Evolutionary conservation across 2,113 vertebrate species (phyloP).

Genomic region (Oophaga pumilio): DNA sequence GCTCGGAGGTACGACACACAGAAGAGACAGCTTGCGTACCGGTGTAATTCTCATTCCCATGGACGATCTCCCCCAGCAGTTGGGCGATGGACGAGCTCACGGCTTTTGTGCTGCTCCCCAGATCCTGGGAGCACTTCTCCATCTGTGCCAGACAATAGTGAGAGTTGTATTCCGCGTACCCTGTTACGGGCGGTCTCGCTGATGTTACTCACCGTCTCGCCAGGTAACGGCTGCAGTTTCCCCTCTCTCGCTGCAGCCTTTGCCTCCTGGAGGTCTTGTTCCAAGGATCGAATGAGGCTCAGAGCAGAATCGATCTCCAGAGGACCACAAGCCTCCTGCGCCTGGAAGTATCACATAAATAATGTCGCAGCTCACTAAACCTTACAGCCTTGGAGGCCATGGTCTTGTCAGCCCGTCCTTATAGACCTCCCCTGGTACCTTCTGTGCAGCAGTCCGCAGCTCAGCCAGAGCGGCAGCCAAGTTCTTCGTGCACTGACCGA

Average conservation of each 20-base stretch:
- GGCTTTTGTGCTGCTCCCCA: conserved; percentile 92
- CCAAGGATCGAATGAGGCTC: conserved; percentile 85
- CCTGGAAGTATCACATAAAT: conserved; percentile 68
- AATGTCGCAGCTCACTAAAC: too few species aligned
- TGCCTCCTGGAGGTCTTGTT: conserved; percentile 90
- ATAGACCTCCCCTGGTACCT: conserved; percentile 72
- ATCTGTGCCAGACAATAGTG: conserved; percentile 70
- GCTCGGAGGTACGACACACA: too few species aligned
- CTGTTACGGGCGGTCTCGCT: not conserved
- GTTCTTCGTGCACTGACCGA: conserved; percentile 96
- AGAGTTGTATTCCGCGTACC: not conserved
- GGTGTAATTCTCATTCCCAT: conserved; percentile 97
- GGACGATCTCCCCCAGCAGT: conserved; percentile 90
- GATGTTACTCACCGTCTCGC: conserved; percentile 82
- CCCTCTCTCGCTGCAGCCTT: conserved; percentile 86
- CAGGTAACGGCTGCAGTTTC: conserved; percentile 90
- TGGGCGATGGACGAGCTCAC: conserved; percentile 93
- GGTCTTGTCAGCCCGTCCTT: too few species aligned
- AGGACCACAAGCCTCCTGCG: conserved; percentile 94
- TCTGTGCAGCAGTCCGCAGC: conserved; percentile 90
- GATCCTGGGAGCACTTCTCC: conserved; percentile 93
- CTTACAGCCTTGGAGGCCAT: too few species aligned
- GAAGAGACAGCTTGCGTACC: conserved; percentile 68
- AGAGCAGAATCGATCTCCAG: conserved; percentile 94
- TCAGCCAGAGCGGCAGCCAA: conserved; percentile 87